Conservation (phyloP, 2,113 vertebrate genomes). For the Prietella phreatophila region DNA sequence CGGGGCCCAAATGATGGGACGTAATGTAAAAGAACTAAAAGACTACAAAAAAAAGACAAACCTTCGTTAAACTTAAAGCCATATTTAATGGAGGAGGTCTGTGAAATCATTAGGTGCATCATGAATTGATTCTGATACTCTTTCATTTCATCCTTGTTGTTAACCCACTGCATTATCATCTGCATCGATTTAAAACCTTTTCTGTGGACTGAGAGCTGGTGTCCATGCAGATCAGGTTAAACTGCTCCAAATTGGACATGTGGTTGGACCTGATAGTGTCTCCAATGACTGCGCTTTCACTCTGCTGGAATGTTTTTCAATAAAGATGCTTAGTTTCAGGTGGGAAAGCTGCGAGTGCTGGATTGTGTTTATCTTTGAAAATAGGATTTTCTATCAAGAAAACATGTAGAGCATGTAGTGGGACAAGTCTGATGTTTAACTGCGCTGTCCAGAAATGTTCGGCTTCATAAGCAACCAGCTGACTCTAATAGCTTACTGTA, state of each 20-base stretch:
- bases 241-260: not conserved
- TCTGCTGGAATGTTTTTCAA: not conserved
- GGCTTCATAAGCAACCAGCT: no score
- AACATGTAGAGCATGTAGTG: not conserved
- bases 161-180: constrained; percentile 3
- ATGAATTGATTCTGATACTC: not conserved
- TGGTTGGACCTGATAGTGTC: constrained; percentile 6
- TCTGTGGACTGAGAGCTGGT: not conserved
- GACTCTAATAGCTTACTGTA: no score
- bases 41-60: not conserved
- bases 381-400: not conserved
- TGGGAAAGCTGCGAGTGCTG: not conserved
- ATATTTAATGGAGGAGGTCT: not conserved
- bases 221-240: not conserved
- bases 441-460: not conserved
- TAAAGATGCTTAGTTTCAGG: not conserved
- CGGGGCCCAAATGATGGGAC: not conserved
- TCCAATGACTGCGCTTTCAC: not conserved
- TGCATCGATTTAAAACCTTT: not conserved
- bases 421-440: not conserved
- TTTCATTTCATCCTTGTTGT: not conserved
- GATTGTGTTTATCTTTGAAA: not conserved
- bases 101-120: not conserved
- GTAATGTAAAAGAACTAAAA: not conserved
- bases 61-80: not conserved